phyloP scores from a whole-genome alignment of 2,797 vertebrate species.

The Falco cherrug region DNA sequence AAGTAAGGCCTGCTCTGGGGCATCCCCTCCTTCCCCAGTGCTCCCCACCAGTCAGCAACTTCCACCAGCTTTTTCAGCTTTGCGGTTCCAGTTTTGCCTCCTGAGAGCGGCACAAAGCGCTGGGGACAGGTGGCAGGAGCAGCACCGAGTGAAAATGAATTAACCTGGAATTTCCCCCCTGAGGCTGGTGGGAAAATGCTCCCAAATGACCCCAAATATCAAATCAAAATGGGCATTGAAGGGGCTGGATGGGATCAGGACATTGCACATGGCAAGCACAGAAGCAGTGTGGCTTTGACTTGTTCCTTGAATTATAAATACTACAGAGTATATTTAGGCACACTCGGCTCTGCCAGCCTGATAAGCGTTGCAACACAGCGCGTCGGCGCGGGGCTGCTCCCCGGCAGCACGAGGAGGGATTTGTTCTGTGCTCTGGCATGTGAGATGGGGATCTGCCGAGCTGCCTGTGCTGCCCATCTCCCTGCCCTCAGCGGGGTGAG shows the following conservation, averaged over 20 bases:
- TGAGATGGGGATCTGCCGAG: neutral
- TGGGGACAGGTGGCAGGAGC: rapidly evolving
- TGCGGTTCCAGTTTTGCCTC: neutral
- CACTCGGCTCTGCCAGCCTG: neutral
- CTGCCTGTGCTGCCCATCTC: neutral
- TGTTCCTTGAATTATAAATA: neutral
- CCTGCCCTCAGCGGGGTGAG: neutral
- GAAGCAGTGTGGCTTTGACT: rapidly evolving
- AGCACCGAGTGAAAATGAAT: neutral
- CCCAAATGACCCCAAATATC: neutral
- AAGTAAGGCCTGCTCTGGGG: neutral
- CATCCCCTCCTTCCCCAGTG: neutral
- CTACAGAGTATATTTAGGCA: neutral
- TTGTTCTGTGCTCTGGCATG: neutral
- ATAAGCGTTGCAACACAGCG: rapidly evolving
- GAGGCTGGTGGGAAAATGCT: neutral
- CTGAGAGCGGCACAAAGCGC: neutral
- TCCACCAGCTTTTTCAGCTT: neutral
- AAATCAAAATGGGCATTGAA: neutral
- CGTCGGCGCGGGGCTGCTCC: neutral
- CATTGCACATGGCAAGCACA: neutral
- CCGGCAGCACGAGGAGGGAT: neutral
- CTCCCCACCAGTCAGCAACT: neutral
- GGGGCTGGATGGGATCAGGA: neutral
- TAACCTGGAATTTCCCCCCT: neutral